Base-by-base conservation (phyloP, 2,888 invertebrate species). In the Synergus laeviventris region DNA sequence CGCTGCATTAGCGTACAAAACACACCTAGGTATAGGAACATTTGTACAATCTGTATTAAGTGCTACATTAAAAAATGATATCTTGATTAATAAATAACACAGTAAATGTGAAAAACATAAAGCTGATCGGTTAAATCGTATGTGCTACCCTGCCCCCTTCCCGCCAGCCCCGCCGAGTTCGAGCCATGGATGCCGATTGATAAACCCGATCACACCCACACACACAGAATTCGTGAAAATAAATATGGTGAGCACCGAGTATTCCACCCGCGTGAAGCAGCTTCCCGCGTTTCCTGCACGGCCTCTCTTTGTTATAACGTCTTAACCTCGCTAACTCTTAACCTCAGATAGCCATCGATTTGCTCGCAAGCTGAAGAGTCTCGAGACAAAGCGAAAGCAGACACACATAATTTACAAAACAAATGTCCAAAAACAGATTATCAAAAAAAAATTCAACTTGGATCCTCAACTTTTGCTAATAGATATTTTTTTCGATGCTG, bases 101-200 rank as follows among this genome's bases (percentile, higher is more conserved):
- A 82, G 78, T 82, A 79, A 78, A 73, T 73, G 59, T 73, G 73
- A 79, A 64, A 74, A 75, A 78, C 64, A 75, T 77, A 80, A 83
- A 81, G 80, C 77, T 80, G 80, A 66, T 74, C 70, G 49, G 77
- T 77, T 79, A 83, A 64, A 79, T 73, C 64, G 56, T 76, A 62
- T 74, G 76, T 76, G 79, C 78, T 74, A 77, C 78, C 79, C 77
- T 78, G 80, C 80, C 85, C 87, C 86, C 85, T 87, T 85, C 89
- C 90, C 91, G 90, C 91, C 91, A 91, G 91, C 91, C 90, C 91
- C 90, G 90, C 89, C 88, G 91, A 91, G 91, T 89, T 90, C 91
- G 89, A 90, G 90, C 90, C 91, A 88, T 87, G 88, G 90, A 89
- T 89, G 88, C 87, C 87, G 86, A 87, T 86, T 84, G 84, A 85